These are phyloP conservation scores for Eumaeus atala DNA, from an alignment of 1,140 invertebrate species.

Conservation along the genomic window DNA sequence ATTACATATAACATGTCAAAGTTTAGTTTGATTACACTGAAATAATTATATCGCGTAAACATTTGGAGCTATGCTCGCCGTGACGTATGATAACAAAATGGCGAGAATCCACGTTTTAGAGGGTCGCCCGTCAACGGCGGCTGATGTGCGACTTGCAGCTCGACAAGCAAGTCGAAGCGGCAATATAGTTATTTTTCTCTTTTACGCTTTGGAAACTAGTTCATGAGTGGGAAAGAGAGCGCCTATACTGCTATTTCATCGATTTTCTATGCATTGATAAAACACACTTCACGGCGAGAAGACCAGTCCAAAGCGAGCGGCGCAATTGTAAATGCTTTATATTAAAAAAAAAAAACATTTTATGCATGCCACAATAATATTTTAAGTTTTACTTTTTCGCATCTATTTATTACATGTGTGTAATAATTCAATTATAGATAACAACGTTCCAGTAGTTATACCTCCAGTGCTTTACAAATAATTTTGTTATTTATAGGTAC, in stretches of 20 bases:
- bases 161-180: not conserved
- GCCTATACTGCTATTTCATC: slow-evolving; percentile 3
- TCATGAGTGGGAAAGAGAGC: not conserved
- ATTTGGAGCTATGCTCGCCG: slow-evolving; percentile 29
- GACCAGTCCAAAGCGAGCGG: not conserved
- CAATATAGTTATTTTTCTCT: not conserved
- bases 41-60: not conserved
- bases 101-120: slow-evolving; percentile 28
- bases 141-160: slow-evolving; percentile 8
- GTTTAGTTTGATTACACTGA: not conserved
- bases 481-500: no score
- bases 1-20: not conserved
- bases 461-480: no score
- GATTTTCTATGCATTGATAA: slow-evolving; percentile 15
- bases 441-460: no score
- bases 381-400: no score
- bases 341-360: no score
- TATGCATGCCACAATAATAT: no score
- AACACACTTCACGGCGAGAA: not conserved
- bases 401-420: no score
- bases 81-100: slow-evolving; percentile 50
- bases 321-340: no score
- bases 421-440: no score
- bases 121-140: slow-evolving; percentile 7
- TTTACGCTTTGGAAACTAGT: slow-evolving; percentile 5